Percentiles rank a stretch among this genome's conserved stretches.
phyloP scores from a whole-genome alignment of 2,888 invertebrate genomes.

The Luffia ferchaultella region DNA sequence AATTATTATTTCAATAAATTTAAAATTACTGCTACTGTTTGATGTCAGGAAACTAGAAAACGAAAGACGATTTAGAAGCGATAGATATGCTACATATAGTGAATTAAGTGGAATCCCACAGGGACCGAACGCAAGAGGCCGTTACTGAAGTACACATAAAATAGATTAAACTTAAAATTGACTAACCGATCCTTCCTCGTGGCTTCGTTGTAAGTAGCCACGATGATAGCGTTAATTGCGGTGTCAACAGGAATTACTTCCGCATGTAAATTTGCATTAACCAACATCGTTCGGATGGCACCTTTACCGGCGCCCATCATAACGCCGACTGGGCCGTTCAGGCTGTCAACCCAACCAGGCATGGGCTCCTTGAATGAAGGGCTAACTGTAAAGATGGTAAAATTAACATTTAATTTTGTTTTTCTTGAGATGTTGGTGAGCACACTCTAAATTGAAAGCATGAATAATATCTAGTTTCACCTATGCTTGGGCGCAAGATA shows the following conservation, averaged over 20 bases:
- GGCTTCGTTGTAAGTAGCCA: conserved; percentile 73
- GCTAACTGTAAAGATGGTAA: conserved; percentile 31
- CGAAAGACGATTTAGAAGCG: too few relatives aligned
- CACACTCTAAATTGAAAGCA: background rate
- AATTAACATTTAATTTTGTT: background rate
- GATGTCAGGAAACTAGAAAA: too few relatives aligned
- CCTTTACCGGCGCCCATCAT: conserved; percentile 86
- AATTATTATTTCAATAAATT: too few relatives aligned
- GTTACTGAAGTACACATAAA: too few relatives aligned
- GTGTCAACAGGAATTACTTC: conserved; percentile 82
- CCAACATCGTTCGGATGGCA: conserved; percentile 84
- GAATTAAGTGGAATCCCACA: too few relatives aligned
- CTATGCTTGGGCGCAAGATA: conserved; percentile 92
- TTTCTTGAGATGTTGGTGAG: background rate
- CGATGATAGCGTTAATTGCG: conserved; percentile 81
- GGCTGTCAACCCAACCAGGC: conserved; percentile 90
- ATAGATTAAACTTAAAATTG: background rate
- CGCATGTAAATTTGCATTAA: conserved; percentile 71
- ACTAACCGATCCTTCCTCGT: conserved; percentile 53
- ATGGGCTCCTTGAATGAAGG: conserved; percentile 71
- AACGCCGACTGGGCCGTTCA: conserved; percentile 88
- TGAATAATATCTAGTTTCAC: conserved; percentile 55
- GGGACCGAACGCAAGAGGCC: too few relatives aligned
- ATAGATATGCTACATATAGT: too few relatives aligned
- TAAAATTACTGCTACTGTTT: too few relatives aligned